phyloP scores from a whole-genome alignment of 2,888 invertebrate genomes.

The Drosophila anomelani region DNA sequence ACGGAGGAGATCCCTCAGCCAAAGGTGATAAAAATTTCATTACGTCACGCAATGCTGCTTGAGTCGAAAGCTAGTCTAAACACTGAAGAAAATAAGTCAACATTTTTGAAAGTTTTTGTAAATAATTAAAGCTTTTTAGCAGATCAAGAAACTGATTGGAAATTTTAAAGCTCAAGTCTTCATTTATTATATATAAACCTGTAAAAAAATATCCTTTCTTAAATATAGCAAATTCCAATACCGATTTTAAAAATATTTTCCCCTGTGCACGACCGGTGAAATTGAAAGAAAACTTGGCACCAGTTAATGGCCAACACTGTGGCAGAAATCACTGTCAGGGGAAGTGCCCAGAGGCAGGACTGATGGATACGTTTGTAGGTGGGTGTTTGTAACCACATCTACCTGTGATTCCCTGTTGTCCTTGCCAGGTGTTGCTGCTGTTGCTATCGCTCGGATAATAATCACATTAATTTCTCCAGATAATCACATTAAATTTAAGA shows the following conservation, averaged over 20 bases:
- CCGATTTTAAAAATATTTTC: background rate
- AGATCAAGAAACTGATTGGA: background rate
- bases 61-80: constrained; percentile 5
- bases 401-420: constrained; percentile 26
- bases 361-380: constrained; percentile 54
- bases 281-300: constrained; percentile 62
- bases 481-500: constrained; percentile 74
- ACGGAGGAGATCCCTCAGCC: constrained; percentile 38
- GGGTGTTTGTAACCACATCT: constrained; percentile 41
- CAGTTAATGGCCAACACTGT: constrained; percentile 53
- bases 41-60: constrained; percentile 69
- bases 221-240: background rate
- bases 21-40: constrained; percentile 77
- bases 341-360: constrained; percentile 41
- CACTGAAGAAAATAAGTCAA: background rate
- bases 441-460: constrained; percentile 64
- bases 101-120: background rate
- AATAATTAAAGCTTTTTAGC: background rate
- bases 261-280: constrained; percentile 12
- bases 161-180: background rate
- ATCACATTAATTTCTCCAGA: constrained; percentile 75
- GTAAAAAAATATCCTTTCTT: too few species aligned
- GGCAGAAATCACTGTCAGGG: constrained; percentile 38
- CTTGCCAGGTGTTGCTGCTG: constrained; percentile 47
- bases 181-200: too few species aligned